Conservation (phyloP, 2,797 vertebrate genomes). For the Rhinichthys osculus region DNA sequence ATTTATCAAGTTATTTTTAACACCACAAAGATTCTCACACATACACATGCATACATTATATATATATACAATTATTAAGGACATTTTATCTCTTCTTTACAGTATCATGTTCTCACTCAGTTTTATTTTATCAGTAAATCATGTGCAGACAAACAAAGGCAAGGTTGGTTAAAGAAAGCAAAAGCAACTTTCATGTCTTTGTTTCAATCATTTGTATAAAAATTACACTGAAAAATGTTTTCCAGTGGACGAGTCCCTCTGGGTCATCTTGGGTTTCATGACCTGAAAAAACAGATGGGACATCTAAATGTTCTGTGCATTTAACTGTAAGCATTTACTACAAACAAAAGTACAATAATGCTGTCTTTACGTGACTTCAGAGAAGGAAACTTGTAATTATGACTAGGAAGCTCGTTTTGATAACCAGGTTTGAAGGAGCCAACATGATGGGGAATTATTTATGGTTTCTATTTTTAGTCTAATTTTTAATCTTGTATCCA, state of each 20-base stretch:
- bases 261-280: slow-evolving; percentile 67
- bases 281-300: slow-evolving; percentile 70
- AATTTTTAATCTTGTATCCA: background rate
- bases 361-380: background rate
- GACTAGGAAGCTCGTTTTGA: background rate
- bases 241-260: slow-evolving; percentile 83
- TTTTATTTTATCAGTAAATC: slow-evolving; percentile 49
- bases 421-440: background rate
- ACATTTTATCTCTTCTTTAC: background rate
- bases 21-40: background rate
- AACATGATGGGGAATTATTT: background rate
- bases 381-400: background rate
- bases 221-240: slow-evolving; percentile 87
- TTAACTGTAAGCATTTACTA: background rate
- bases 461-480: no score
- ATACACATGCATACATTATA: background rate
- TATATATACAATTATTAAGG: background rate
- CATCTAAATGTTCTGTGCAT: background rate
- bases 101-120: background rate
- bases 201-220: background rate
- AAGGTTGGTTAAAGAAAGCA: background rate
- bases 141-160: slow-evolving; percentile 17
- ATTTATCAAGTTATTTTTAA: background rate
- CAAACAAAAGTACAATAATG: background rate
- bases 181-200: background rate